Evolutionary conservation across 2,113 vertebrate species (phyloP).

Genomic region (Strigops habroptila): DNA sequence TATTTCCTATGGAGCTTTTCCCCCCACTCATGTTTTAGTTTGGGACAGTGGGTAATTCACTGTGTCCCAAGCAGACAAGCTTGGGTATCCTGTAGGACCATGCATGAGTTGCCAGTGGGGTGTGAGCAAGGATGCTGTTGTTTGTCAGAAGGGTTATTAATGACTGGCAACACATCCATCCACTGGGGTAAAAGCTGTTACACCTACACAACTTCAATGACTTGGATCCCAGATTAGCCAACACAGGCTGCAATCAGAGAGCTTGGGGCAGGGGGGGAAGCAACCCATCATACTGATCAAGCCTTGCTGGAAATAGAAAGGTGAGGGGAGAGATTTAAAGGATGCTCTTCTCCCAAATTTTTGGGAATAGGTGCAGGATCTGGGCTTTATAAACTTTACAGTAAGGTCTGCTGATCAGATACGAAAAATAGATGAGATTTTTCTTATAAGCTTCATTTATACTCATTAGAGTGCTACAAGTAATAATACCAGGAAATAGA

Average conservation of each 20-base stretch:
- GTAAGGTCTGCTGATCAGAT: neutral
- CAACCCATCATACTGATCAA: neutral
- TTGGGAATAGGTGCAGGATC: neutral
- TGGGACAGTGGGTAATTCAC: neutral
- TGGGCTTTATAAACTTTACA: neutral
- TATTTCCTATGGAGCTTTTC: neutral
- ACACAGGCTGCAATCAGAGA: conserved; percentile 64
- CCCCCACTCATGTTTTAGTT: neutral
- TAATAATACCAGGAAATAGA: conserved; percentile 53
- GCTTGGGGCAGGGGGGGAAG: accelerated
- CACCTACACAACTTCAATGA: conserved; percentile 70
- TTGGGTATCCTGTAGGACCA: neutral
- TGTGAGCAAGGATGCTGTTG: accelerated
- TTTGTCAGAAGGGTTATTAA: neutral
- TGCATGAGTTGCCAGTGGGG: accelerated
- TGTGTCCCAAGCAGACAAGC: neutral
- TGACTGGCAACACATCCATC: conserved; percentile 42
- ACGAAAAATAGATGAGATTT: conserved; percentile 42
- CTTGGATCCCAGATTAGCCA: conserved; percentile 62
- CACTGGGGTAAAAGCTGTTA: conserved; percentile 73
- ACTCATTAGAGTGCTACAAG: conserved; percentile 42
- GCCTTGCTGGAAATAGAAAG: neutral
- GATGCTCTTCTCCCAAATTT: neutral
- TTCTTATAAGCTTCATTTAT: conserved; percentile 46
- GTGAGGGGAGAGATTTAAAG: neutral